A percentile compares a stretch with the other conserved stretches of the same genome.
Evolutionary conservation across 2,888 invertebrate species (phyloP).

Genomic region (Oligia strigilis): DNA sequence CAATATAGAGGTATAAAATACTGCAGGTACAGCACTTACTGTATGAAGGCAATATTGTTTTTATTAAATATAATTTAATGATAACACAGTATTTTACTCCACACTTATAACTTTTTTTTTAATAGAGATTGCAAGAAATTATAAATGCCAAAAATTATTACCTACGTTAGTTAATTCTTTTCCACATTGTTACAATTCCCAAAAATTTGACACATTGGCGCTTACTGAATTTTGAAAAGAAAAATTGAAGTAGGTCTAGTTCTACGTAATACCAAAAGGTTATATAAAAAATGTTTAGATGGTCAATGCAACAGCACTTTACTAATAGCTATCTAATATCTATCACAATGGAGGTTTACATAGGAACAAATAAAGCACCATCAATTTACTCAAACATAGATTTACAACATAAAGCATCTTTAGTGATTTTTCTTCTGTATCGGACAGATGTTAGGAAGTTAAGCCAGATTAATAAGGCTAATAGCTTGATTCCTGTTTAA

Average conservation of each 20-base stretch:
- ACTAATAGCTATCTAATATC: slow-evolving; percentile 26
- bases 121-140: slow-evolving; percentile 6
- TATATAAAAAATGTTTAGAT: slow-evolving; percentile 17
- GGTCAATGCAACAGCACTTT: slow-evolving; percentile 50
- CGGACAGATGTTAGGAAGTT: not conserved
- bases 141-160: slow-evolving; percentile 23
- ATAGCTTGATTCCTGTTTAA: not conserved
- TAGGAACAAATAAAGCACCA: slow-evolving; percentile 52
- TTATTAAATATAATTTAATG: slow-evolving; percentile 24
- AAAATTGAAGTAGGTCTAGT: slow-evolving; percentile 12
- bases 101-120: slow-evolving; percentile 3
- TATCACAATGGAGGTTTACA: slow-evolving; percentile 23
- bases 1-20: slow-evolving; percentile 66
- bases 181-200: not conserved
- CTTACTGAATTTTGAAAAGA: slow-evolving; percentile 20
- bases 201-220: slow-evolving; percentile 31
- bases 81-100: slow-evolving; percentile 22
- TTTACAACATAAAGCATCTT: slow-evolving; percentile 2
- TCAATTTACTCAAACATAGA: slow-evolving; percentile 12
- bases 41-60: slow-evolving; percentile 42
- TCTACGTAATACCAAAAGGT: slow-evolving; percentile 19
- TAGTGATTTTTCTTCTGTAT: not conserved
- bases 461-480: not conserved
- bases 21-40: slow-evolving; percentile 60
- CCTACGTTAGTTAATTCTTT: not conserved